phyloP scores from a whole-genome alignment of 1,140 invertebrate genomes.

The Papilio xuthus region DNA sequence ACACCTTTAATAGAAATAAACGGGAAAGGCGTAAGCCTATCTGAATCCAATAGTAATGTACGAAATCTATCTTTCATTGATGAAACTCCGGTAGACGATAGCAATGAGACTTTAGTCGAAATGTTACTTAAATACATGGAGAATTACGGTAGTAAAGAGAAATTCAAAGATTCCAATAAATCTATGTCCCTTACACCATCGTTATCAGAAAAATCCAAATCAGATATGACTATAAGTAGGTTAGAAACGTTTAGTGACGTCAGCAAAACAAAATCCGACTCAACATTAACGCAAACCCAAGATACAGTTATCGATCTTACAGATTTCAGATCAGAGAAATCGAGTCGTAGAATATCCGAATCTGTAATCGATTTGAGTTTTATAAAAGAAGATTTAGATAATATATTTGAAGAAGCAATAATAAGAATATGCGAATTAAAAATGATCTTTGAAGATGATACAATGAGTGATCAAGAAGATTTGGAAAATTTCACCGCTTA shows the following conservation, averaged over 20 bases:
- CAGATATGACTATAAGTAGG: conserved; percentile 78
- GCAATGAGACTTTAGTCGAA: conserved; percentile 73
- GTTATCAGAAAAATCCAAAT: conserved; percentile 75
- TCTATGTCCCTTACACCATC: conserved; percentile 67
- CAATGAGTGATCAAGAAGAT: conserved; percentile 73
- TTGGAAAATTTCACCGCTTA: conserved; percentile 71
- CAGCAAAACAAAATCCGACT: conserved; percentile 76
- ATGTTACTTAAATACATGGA: conserved; percentile 79
- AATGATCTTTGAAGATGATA: conserved; percentile 64
- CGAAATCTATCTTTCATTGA: conserved; percentile 75
- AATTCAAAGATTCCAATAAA: conserved; percentile 58
- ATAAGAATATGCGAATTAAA: conserved; percentile 57
- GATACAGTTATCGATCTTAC: conserved; percentile 74
- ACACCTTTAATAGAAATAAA: conserved; percentile 71
- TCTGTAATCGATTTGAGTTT: conserved; percentile 70
- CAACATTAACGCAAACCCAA: conserved; percentile 71
- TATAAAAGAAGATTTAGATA: conserved; percentile 73
- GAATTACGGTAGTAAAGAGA: conserved; percentile 65
- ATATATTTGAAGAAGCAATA: conserved; percentile 69
- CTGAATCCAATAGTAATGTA: conserved; percentile 74
- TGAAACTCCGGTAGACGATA: conserved; percentile 74
- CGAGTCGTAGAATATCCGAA: conserved; percentile 66
- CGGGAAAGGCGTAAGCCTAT: conserved; percentile 63
- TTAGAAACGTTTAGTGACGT: conserved; percentile 76
- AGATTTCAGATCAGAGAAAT: conserved; percentile 54